Evolutionary conservation across 2,888 invertebrate genomes (phyloP).

Genomic region (Podabrus alpinus): DNA sequence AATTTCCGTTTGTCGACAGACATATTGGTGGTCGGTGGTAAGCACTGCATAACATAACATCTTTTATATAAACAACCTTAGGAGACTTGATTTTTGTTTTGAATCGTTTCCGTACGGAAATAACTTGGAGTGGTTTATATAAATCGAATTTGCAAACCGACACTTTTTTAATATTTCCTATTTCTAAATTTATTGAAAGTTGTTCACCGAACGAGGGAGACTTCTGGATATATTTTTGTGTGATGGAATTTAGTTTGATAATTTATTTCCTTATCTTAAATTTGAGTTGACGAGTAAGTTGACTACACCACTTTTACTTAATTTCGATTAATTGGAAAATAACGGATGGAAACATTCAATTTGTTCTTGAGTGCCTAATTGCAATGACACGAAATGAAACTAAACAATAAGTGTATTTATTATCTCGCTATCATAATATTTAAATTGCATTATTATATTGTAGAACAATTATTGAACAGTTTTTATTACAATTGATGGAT

Average conservation of each 20-base stretch:
- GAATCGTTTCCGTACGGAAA: constrained; percentile 24
- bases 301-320: neutral
- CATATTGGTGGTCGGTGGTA: constrained; percentile 26
- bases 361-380: neutral
- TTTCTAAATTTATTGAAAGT: neutral
- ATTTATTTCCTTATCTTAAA: neutral
- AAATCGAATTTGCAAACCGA: constrained; percentile 3
- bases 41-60: constrained; percentile 17
- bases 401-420: neutral
- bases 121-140: constrained; percentile 3
- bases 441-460: neutral
- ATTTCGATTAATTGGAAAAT: neutral
- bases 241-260: neutral
- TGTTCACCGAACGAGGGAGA: neutral
- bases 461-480: no score
- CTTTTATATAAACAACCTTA: constrained; percentile 24
- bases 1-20: constrained; percentile 28
- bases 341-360: neutral
- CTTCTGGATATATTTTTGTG: neutral
- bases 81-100: constrained; percentile 11
- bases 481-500: no score
- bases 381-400: neutral
- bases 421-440: neutral
- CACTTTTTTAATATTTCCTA: constrained; percentile 1
- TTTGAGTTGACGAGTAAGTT: neutral